Evolutionary conservation across 2,888 invertebrate species (phyloP), one percentile per base, ranked within the genome.

Genomic region (Drosophila anceps): DNA sequence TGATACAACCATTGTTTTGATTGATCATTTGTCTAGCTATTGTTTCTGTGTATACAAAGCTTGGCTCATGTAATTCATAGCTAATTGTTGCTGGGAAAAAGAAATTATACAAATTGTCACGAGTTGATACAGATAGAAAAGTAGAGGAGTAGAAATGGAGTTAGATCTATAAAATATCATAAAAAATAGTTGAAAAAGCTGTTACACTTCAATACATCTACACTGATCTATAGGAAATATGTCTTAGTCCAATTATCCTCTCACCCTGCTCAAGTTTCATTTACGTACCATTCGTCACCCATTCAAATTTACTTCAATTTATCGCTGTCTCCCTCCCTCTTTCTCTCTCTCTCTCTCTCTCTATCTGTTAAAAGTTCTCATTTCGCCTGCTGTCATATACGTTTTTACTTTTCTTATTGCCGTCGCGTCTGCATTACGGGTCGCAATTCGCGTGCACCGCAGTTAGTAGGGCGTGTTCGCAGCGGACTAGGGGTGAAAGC

Each of bases 391-490:
- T 54, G 53, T 54, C 53, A 37, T 54, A 54, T 27, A n/a, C 53
- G 44, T 51, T 50, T 33, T 18, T 48, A n/a, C 8, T n/a, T n/a
- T 48, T 29, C 18, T 50, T 31, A 18, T 24, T 54, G 69, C 57
- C 48, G 58, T 33, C 55, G 39, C 33, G 59, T 18, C 44, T 46
- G 62, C 44, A 29, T 18, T 24, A 37, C 41, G 58, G 72, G 50
- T 27, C 73, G 65, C 74, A 61, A 73, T 75, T 75, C 74, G 74
- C 74, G 74, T 75, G 74, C 74, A 75, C 37, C 44, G 73, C 33
- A 24, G 43, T 58, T 41, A 59, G 18, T 37, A 59, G 74, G 74
- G 74, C 74, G 74, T 73, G 74, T 73, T 62, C 61, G 24, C 24
- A 15, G 13, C 35, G 51, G 35, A 41, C 65, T 58, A 65, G 44